A percentile compares a stretch with the other conserved stretches of the same genome.
Conservation (phyloP, 2,888 invertebrate genomes). For the Cryptocephalus primarius region DNA sequence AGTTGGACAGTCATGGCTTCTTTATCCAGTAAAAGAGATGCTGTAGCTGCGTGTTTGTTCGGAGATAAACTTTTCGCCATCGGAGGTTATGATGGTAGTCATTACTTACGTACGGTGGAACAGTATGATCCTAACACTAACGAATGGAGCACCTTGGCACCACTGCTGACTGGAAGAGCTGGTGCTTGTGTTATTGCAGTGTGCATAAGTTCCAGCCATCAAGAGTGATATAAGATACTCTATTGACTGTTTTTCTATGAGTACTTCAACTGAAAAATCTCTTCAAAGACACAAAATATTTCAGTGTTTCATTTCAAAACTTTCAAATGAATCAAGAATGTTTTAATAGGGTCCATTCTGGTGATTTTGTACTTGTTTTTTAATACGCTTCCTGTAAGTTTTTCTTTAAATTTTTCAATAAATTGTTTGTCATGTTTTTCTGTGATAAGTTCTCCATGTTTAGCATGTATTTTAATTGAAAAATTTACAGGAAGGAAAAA, state of each 20-base stretch:
- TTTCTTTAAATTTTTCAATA: no score
- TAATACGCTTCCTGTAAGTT: no score
- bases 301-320: not conserved
- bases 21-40: constrained; percentile 74
- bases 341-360: no score
- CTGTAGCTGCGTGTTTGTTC: constrained; percentile 77
- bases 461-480: no score
- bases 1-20: constrained; percentile 79
- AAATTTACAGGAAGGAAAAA: no score
- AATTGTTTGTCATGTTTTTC: no score
- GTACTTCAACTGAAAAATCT: not conserved
- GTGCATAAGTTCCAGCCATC: constrained; percentile 8
- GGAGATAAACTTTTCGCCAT: constrained; percentile 74
- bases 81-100: constrained; percentile 87
- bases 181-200: constrained; percentile 77
- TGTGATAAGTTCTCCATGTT: no score
- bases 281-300: constrained; percentile 1
- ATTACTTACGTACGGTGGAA: constrained; percentile 79
- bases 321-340: no score
- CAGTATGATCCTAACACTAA: constrained; percentile 77
- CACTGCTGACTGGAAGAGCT: constrained; percentile 73
- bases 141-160: constrained; percentile 67
- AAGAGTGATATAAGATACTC: constrained; percentile 6
- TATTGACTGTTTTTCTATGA: not conserved
- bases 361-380: no score